Conservation (phyloP, 2,113 vertebrate species). For the Pterocles orientalis region DNA sequence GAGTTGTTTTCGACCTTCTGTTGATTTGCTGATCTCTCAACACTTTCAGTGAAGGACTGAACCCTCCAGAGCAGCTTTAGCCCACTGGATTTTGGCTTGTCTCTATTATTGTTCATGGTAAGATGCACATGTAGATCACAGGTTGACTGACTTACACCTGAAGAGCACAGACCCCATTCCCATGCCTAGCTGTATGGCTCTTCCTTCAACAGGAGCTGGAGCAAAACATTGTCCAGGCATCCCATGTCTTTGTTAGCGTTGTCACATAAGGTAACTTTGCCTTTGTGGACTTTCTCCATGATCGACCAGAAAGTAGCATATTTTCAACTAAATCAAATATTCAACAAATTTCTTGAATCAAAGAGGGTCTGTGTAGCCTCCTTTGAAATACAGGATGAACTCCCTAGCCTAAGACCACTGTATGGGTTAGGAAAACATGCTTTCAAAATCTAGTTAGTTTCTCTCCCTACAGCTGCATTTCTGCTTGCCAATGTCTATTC, state of each 20-base stretch:
- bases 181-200: accelerated
- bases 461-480: background rate
- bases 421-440: background rate
- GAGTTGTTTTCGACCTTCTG: background rate
- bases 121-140: background rate
- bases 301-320: background rate
- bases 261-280: background rate
- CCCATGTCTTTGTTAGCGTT: background rate
- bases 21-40: background rate
- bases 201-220: background rate
- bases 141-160: background rate
- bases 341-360: background rate
- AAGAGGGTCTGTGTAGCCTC: background rate
- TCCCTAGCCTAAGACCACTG: background rate
- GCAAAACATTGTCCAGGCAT: background rate
- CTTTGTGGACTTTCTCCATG: background rate
- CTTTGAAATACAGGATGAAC: background rate
- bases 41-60: background rate
- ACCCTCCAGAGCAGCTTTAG: background rate
- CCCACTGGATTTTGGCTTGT: background rate
- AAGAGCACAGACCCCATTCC: background rate
- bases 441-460: background rate
- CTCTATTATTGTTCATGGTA: background rate
- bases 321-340: background rate
- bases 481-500: background rate